A percentile compares a stretch with the other conserved stretches of the same genome.
Conservation (phyloP, 2,888 invertebrate genomes). For the Scaptomyza polygonia region DNA sequence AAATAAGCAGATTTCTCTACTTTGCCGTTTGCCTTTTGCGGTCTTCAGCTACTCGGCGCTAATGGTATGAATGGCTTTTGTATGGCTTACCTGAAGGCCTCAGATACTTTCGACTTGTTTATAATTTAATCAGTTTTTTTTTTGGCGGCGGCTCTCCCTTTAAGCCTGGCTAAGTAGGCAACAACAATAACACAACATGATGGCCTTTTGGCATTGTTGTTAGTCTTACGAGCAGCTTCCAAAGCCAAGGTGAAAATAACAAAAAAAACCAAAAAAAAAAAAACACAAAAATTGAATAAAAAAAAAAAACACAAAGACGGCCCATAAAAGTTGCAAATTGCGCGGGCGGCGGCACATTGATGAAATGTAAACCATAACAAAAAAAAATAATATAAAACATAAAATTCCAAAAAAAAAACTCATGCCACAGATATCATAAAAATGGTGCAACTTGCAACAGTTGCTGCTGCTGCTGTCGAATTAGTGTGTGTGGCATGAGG, state of each 20-base stretch:
- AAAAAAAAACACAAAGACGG: slow-evolving; percentile 19
- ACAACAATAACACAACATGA: slow-evolving; percentile 15
- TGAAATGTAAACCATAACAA: slow-evolving; percentile 46
- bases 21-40: not conserved
- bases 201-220: slow-evolving; percentile 37
- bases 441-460: slow-evolving; percentile 55
- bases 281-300: slow-evolving; percentile 4
- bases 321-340: slow-evolving; percentile 66
- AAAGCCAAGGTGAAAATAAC: slow-evolving; percentile 21
- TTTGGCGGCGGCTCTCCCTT: slow-evolving; percentile 6
- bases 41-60: slow-evolving; percentile 16
- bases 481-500: slow-evolving; percentile 34
- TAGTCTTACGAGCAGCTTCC: slow-evolving; percentile 32
- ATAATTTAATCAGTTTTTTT: slow-evolving; percentile 68
- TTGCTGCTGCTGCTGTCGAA: slow-evolving; percentile 34
- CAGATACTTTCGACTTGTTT: slow-evolving; percentile 65
- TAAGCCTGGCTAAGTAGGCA: slow-evolving; percentile 55
- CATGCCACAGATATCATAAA: slow-evolving; percentile 55
- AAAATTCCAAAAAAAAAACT: not conserved
- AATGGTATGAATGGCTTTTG: slow-evolving; percentile 74
- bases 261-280: slow-evolving; percentile 1
- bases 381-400: not conserved
- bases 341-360: slow-evolving; percentile 50
- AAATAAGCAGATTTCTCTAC: slow-evolving; percentile 72
- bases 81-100: slow-evolving; percentile 61